Base-by-base conservation (phyloP, 2,113 vertebrate genomes). In the Nesogale talazaci region DNA sequence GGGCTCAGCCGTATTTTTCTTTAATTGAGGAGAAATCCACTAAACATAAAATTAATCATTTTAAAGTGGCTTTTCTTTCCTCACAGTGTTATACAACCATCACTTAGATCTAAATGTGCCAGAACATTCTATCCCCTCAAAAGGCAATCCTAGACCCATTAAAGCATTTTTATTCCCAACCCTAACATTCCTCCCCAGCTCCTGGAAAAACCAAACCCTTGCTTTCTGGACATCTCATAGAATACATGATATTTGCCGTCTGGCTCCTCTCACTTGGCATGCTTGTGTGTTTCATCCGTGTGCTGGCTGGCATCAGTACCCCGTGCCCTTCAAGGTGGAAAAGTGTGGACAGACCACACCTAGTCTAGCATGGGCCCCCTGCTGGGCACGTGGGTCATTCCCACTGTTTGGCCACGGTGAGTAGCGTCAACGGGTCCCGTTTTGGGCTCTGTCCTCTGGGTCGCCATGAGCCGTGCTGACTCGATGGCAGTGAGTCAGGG, bases 271-370 rank as follows among this genome's bases (percentile, higher is more conserved):
- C 16, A 76, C 10, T 57, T 2, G 3, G 67, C 27, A 4, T 6
- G 40, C n/a, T 40, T 93, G 11, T 4, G 12, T 80, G 38, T 46
- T 19, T 15, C 15, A 3, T 1, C 69, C 22, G 3, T 3, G 11
- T 0, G 0, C 31, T 0, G 29, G 29, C 15, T 0, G 2, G 19
- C 10, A 29, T 23, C 7, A 56, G 25, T 0, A 14, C n/a, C 22
- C 19, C 3, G 0, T 5, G 74, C 34, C 12, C 88, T 57, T 83
- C 25, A 86, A 0, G 46, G 70, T 25, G n/a, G 38, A 88, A 6
- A 67, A 20, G 8, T 31, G 29, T 1, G 77, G 65, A 61, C 0
- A 23, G 72, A 46, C 7, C 17, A 38, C 29, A 2, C 10, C 42
- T 67, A 15, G 25, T 20, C 74, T 36, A 67, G 22, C 27, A 20